Conservation (phyloP, 2,888 invertebrate species). For the Pseudococcus longispinus region DNA sequence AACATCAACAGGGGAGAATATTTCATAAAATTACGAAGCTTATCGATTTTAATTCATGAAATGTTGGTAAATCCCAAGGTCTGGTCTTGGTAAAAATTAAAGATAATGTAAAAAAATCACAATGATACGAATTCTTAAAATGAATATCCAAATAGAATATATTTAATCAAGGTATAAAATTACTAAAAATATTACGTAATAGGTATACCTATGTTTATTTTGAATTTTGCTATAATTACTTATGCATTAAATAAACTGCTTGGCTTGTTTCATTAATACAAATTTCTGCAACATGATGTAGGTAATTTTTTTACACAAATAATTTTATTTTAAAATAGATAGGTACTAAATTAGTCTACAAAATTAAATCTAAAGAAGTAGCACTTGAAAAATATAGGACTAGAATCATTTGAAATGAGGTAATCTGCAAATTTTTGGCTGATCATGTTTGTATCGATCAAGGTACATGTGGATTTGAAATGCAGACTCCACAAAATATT, state of each 20-base stretch:
- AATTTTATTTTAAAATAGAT: not conserved
- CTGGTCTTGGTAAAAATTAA: too few relatives aligned
- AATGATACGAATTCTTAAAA: too few relatives aligned
- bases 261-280: not conserved
- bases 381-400: not conserved
- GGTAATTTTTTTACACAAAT: not conserved
- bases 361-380: not conserved
- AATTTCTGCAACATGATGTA: not conserved
- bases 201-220: too few relatives aligned
- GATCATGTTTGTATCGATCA: too few relatives aligned
- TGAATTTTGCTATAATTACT: too few relatives aligned
- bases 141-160: too few relatives aligned
- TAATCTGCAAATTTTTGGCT: not conserved
- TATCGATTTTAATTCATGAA: too few relatives aligned
- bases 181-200: too few relatives aligned
- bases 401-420: not conserved
- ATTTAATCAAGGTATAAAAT: too few relatives aligned
- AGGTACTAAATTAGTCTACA: not conserved
- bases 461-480: not conserved
- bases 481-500: not conserved
- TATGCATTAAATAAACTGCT: not conserved
- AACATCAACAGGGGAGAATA: constrained; percentile 46
- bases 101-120: too few relatives aligned
- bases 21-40: not conserved
- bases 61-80: too few relatives aligned